Evolutionary conservation across 2,113 vertebrate species (phyloP).

Genomic region (Ancistrus triradiatus): DNA sequence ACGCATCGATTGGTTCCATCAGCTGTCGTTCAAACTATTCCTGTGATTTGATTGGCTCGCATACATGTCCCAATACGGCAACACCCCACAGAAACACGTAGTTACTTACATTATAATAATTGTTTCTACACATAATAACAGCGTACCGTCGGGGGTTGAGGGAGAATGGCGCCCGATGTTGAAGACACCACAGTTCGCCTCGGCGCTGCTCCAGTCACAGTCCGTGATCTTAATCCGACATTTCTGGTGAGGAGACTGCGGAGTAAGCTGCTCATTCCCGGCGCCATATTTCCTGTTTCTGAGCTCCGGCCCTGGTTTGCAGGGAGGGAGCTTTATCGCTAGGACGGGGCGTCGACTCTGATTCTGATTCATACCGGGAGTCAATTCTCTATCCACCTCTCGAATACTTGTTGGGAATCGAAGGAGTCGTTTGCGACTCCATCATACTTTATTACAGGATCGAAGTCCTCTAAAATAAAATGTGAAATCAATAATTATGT

Average conservation of each 20-base stretch:
- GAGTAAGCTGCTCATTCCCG: neutral
- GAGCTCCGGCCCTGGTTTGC: neutral
- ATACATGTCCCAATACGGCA: neutral
- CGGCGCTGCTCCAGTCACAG: neutral
- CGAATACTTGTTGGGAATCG: no score
- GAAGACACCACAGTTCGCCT: constrained; percentile 28
- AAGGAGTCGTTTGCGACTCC: no score
- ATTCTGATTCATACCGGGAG: no score
- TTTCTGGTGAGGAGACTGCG: constrained; percentile 13
- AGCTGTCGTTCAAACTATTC: constrained; percentile 10
- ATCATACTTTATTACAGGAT: no score
- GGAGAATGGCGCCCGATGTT: constrained; percentile 25
- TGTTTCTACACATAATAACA: no score
- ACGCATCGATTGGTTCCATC: neutral
- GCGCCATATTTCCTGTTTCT: constrained; percentile 31
- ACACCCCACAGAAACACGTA: neutral
- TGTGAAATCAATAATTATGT: no score
- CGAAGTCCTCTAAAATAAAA: no score
- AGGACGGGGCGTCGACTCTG: no score
- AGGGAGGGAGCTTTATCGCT: neutral
- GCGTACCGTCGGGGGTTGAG: constrained; percentile 39
- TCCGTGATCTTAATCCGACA: neutral
- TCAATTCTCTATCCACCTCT: no score
- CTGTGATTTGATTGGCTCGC: constrained; percentile 20
- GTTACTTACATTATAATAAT: neutral